These are phyloP conservation scores for Podabrus alpinus DNA, from an alignment of 2,888 invertebrate species.

Conservation along the genomic window DNA sequence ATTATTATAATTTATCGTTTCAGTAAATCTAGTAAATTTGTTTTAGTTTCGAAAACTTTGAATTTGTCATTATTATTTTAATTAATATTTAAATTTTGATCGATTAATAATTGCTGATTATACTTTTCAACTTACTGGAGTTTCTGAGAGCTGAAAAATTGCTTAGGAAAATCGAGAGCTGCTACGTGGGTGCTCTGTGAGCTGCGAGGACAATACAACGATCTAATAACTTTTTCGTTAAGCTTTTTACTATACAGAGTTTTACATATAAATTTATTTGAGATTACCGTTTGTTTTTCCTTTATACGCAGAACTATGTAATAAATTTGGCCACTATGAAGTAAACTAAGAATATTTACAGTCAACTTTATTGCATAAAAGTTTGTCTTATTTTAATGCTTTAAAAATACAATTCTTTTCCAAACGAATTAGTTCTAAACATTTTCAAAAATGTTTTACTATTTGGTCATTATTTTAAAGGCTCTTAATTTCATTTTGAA, in stretches of 20 bases:
- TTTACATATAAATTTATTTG: not conserved
- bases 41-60: not conserved
- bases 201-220: not conserved
- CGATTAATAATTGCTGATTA: not conserved
- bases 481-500: not conserved
- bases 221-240: not conserved
- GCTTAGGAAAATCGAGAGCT: not conserved
- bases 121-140: not conserved
- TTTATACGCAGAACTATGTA: not conserved
- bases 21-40: no score
- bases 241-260: not conserved
- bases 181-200: not conserved
- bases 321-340: not conserved
- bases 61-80: not conserved
- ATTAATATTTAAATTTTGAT: not conserved
- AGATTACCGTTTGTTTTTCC: not conserved
- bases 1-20: no score
- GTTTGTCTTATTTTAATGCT: not conserved
- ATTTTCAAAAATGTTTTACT: not conserved
- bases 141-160: not conserved
- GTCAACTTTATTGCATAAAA: not conserved
- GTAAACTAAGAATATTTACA: not conserved
- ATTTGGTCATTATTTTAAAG: not conserved
- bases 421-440: not conserved
- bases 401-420: not conserved